Evolutionary conservation across 2,888 invertebrate species (phyloP).

Genomic region (Chesias legatella): DNA sequence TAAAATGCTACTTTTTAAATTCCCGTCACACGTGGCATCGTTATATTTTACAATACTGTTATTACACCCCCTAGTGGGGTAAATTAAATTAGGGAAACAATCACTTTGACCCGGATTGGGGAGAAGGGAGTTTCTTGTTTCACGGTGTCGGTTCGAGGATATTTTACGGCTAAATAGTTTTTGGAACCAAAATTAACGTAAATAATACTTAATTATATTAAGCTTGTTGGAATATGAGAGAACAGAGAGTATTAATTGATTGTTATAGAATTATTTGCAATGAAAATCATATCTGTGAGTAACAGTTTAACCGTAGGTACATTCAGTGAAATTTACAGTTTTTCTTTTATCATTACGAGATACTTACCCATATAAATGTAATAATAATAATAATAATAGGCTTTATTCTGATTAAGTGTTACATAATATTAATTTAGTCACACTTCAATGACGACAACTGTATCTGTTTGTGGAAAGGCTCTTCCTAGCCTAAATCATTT

Average conservation of each 20-base stretch:
- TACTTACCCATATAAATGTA: too few relatives aligned
- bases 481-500: too few relatives aligned
- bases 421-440: too few relatives aligned
- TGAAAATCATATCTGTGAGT: too few relatives aligned
- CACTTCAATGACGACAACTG: too few relatives aligned
- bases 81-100: constrained; percentile 22
- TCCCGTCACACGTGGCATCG: constrained; percentile 17
- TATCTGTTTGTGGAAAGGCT: too few relatives aligned
- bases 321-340: too few relatives aligned
- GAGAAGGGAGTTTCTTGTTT: constrained; percentile 2
- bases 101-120: constrained; percentile 17
- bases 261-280: too few relatives aligned
- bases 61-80: constrained; percentile 12
- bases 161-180: neutral
- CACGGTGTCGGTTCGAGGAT: neutral
- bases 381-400: too few relatives aligned
- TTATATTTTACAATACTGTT: constrained; percentile 20
- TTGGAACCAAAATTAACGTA: neutral
- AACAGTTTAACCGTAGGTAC: too few relatives aligned
- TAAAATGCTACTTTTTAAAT: constrained; percentile 11
- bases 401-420: too few relatives aligned
- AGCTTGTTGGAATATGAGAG: neutral
- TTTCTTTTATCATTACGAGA: too few relatives aligned
- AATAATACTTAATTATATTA: constrained; percentile 2
- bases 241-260: neutral